Percentiles rank a stretch among this genome's conserved stretches.
These are phyloP conservation scores for Drosophila quinaria DNA, from an alignment of 2,888 invertebrate genomes.

Conservation along the genomic window DNA sequence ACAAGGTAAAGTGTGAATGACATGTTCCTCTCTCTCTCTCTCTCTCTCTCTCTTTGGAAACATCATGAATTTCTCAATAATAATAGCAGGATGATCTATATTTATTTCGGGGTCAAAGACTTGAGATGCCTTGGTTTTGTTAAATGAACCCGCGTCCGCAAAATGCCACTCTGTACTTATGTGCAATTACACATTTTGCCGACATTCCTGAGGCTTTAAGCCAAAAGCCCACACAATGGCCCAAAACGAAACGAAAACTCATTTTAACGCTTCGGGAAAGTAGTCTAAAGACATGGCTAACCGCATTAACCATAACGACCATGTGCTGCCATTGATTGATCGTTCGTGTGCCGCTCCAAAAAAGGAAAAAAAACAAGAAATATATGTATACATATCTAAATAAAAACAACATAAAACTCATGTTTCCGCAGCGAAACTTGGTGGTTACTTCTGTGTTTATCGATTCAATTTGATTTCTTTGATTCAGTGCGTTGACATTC, in stretches of 20 bases:
- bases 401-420: slow-evolving; percentile 17
- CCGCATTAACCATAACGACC: slow-evolving; percentile 45
- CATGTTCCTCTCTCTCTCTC: neutral
- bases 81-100: slow-evolving; percentile 62
- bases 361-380: slow-evolving; percentile 5
- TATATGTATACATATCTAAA: neutral
- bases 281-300: slow-evolving; percentile 62
- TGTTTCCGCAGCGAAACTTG: slow-evolving; percentile 47
- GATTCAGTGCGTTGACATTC: slow-evolving; percentile 71
- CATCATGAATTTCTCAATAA: slow-evolving; percentile 39
- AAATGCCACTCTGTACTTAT: slow-evolving; percentile 40
- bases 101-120: slow-evolving; percentile 60
- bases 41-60: neutral
- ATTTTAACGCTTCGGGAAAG: slow-evolving; percentile 53
- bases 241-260: slow-evolving; percentile 29
- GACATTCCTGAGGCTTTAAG: slow-evolving; percentile 57
- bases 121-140: slow-evolving; percentile 25
- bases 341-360: slow-evolving; percentile 59
- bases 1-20: slow-evolving; percentile 51
- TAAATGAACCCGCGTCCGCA: slow-evolving; percentile 61
- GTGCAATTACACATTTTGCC: slow-evolving; percentile 59
- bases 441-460: slow-evolving; percentile 39
- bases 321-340: slow-evolving; percentile 64
- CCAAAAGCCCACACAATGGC: slow-evolving; percentile 44
- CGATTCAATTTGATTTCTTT: slow-evolving; percentile 19